Conservation (phyloP, 2,113 vertebrate genomes). For the Petrocephalus microphthalmus region DNA sequence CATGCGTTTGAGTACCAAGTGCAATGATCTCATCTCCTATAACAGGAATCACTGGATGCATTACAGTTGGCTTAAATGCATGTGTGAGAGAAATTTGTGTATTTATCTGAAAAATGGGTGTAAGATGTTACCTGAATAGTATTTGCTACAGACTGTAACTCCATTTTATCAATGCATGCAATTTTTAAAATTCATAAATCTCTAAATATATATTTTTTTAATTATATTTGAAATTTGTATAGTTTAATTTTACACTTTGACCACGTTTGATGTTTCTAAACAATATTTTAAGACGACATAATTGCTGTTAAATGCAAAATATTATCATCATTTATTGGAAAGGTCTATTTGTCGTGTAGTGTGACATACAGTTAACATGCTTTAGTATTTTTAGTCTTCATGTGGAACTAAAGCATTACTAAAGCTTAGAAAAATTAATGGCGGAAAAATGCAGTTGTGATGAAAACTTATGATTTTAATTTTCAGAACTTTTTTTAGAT, state of each 20-base stretch:
- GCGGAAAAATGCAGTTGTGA: background rate
- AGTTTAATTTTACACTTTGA: background rate
- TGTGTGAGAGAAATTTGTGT: background rate
- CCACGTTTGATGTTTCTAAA: background rate
- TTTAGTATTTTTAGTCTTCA: background rate
- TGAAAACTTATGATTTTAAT: background rate
- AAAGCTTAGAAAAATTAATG: background rate
- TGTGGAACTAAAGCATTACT: background rate
- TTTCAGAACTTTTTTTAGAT: background rate
- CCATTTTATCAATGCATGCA: background rate
- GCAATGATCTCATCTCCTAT: too few species aligned
- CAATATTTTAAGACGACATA: background rate
- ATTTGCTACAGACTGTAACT: background rate
- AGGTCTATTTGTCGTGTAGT: background rate
- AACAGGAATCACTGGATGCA: too few species aligned
- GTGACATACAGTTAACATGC: background rate
- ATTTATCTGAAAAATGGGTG: background rate
- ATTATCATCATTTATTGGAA: background rate
- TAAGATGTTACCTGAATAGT: background rate
- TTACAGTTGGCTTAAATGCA: background rate
- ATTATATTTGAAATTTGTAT: background rate
- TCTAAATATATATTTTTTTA: background rate
- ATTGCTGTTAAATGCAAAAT: background rate
- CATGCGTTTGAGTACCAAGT: too few species aligned
- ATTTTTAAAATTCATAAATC: background rate